Base-by-base conservation (phyloP, 2,797 vertebrate species). In the Avahi laniger region DNA sequence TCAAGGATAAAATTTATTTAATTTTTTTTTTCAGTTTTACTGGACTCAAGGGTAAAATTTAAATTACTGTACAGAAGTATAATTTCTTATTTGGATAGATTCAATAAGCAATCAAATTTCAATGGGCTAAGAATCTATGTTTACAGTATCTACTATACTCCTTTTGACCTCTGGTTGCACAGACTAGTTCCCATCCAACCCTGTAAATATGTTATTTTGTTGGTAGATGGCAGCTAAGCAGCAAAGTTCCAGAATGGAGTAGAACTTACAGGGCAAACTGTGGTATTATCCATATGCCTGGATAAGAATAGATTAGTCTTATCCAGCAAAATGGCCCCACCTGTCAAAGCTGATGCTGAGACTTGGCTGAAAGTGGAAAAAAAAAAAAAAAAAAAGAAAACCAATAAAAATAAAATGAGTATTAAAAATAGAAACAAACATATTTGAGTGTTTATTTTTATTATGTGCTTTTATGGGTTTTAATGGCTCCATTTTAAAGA, bases 31-130 rank as follows among this genome's bases (percentile, higher is more conserved):
- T 57, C 54, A 57, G 22, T 24, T 57, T 57, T 57, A 57, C 54
- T 22, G 0, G 22, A 57, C 24, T 24, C 33, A 80, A 75, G 20
- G 48, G 57, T 82, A 57, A 26, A 87, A 80, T 67, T 73, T 70
- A 90, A 38, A 86, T 8, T 78, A 8, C 0, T 7, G 20, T 75
- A 83, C 1, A 46, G 46, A 88, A 43, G 33, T 50, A 43, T 69
- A 48, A 88, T 91, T 93, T 88, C 70, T 91, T 50, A 82, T 78
- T 82, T 79, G n/a, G 46, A 46, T 78, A 80, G 78, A 65, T 88
- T 38, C 57, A 67, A 5, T n/a, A 73, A 20, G 22, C 22, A 80
- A 72, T 4, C 22, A 72, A 48, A 67, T 41, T 94, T 52, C 59
- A 88, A 54, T 57, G 18, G 13, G 13, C 6, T 83, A 70, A n/a